A percentile compares a stretch with the other conserved stretches of the same genome.
These are phyloP conservation scores for Colaptes auratus DNA, from an alignment of 2,113 vertebrate genomes.

Conservation along the genomic window DNA sequence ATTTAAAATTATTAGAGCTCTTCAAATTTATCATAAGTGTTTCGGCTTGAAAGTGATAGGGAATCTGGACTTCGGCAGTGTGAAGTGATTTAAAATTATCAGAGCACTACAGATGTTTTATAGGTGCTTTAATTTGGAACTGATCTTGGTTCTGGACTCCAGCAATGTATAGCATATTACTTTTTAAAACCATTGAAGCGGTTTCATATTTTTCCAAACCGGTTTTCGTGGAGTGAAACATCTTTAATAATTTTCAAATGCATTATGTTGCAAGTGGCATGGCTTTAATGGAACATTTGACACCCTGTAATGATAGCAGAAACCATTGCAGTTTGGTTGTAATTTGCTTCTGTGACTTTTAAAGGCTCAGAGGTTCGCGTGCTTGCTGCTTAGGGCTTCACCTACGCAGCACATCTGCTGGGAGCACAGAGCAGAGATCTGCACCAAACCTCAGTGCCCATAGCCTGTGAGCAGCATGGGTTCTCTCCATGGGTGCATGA, in stretches of 20 bases:
- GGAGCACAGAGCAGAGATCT: background rate
- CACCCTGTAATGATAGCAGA: background rate
- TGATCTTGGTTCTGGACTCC: slow-evolving; percentile 60
- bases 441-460: background rate
- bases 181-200: slow-evolving; percentile 14
- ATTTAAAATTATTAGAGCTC: slow-evolving; percentile 78
- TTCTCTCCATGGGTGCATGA: background rate
- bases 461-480: background rate
- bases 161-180: slow-evolving; percentile 29
- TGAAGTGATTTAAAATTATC: slow-evolving; percentile 73
- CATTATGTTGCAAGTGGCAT: slow-evolving; percentile 23
- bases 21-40: slow-evolving; percentile 74
- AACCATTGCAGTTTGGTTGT: slow-evolving; percentile 23
- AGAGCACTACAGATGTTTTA: slow-evolving; percentile 69
- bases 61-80: slow-evolving; percentile 65
- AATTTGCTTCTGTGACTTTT: background rate
- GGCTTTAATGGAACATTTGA: slow-evolving; percentile 63
- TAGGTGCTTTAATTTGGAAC: slow-evolving; percentile 73
- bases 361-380: background rate
- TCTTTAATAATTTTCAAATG: slow-evolving; percentile 63
- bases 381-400: background rate
- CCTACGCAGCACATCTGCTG: background rate
- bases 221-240: slow-evolving; percentile 39
- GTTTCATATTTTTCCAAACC: slow-evolving; percentile 33
- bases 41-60: slow-evolving; percentile 72